phyloP scores from a whole-genome alignment of 2,888 invertebrate species.

The Pollenia griseotomentosa region DNA sequence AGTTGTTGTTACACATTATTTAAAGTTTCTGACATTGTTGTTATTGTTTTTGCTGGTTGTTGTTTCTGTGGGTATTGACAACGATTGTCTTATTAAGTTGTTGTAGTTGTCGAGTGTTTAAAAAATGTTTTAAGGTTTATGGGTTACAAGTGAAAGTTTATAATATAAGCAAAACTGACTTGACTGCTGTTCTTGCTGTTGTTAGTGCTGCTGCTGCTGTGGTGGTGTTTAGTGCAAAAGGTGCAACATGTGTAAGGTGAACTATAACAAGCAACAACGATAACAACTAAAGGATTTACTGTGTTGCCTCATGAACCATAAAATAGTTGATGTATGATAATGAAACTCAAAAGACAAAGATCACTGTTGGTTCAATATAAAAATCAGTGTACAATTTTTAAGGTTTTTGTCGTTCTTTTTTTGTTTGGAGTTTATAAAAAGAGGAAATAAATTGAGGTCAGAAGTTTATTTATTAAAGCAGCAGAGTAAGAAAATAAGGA shows the following conservation, averaged over 20 bases:
- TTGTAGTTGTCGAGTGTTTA: slow-evolving; percentile 7
- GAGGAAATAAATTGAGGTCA: slow-evolving; percentile 62
- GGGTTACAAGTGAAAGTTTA: slow-evolving; percentile 74
- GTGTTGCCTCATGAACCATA: slow-evolving; percentile 35
- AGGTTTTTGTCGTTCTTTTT: neutral
- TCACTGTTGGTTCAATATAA: slow-evolving; percentile 31
- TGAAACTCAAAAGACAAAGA: slow-evolving; percentile 38
- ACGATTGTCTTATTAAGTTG: slow-evolving; percentile 9
- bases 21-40: slow-evolving; percentile 24
- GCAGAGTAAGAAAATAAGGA: neutral
- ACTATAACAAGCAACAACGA: slow-evolving; percentile 38
- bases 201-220: slow-evolving; percentile 13
- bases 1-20: slow-evolving; percentile 69
- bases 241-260: slow-evolving; percentile 71
- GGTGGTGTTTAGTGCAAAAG: slow-evolving; percentile 34
- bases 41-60: slow-evolving; percentile 20
- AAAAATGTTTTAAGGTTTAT: slow-evolving; percentile 69
- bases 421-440: slow-evolving; percentile 7
- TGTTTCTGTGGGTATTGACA: slow-evolving; percentile 29
- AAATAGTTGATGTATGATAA: slow-evolving; percentile 64
- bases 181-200: too few species aligned
- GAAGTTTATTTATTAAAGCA: neutral
- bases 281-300: slow-evolving; percentile 33
- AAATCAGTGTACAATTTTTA: slow-evolving; percentile 1
- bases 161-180: slow-evolving; percentile 23